A percentile compares a stretch with the other conserved stretches of the same genome.
These are phyloP conservation scores for Drosophila pseudoobscura DNA, from an alignment of 1,140 invertebrate genomes.

Conservation along the genomic window DNA sequence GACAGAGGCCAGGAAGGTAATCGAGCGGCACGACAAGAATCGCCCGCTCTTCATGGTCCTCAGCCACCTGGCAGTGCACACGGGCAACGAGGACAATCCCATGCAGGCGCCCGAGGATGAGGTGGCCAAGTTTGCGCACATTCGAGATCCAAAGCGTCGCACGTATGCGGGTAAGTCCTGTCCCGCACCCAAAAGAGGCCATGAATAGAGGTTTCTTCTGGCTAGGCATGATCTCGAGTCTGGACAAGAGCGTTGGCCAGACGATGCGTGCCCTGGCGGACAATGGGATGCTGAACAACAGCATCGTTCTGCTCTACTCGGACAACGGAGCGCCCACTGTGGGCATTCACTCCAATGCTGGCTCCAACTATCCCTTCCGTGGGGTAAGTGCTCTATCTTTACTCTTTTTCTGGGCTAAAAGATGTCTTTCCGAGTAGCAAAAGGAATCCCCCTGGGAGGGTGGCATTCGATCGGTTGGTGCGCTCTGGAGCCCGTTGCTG, in stretches of 20 bases:
- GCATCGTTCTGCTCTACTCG: constrained; percentile 88
- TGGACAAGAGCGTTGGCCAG: constrained; percentile 93
- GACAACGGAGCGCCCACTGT: constrained; percentile 92
- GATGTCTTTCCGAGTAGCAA: constrained; percentile 57
- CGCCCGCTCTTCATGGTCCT: constrained; percentile 91
- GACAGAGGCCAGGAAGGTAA: constrained; percentile 87
- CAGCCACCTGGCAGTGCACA: constrained; percentile 91
- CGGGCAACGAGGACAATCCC: constrained; percentile 87
- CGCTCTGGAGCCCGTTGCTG: constrained; percentile 91
- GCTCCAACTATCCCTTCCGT: constrained; percentile 94
- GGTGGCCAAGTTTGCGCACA: constrained; percentile 89
- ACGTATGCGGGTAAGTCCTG: constrained; percentile 89
- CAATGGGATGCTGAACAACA: constrained; percentile 88
- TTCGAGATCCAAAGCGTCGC: constrained; percentile 88
- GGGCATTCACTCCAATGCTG: constrained; percentile 89
- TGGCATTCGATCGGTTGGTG: constrained; percentile 89
- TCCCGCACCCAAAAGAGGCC: no score
- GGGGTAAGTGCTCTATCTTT: constrained; percentile 85
- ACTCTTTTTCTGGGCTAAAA: neutral
- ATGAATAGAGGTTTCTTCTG: neutral
- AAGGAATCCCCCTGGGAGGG: constrained; percentile 95
- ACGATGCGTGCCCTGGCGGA: constrained; percentile 88
- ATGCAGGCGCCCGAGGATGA: constrained; percentile 91
- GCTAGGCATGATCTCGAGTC: constrained; percentile 91
- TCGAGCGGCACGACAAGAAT: constrained; percentile 86